Evolutionary conservation across 2,797 vertebrate species (phyloP).

Genomic region (Denticeps clupeoides): DNA sequence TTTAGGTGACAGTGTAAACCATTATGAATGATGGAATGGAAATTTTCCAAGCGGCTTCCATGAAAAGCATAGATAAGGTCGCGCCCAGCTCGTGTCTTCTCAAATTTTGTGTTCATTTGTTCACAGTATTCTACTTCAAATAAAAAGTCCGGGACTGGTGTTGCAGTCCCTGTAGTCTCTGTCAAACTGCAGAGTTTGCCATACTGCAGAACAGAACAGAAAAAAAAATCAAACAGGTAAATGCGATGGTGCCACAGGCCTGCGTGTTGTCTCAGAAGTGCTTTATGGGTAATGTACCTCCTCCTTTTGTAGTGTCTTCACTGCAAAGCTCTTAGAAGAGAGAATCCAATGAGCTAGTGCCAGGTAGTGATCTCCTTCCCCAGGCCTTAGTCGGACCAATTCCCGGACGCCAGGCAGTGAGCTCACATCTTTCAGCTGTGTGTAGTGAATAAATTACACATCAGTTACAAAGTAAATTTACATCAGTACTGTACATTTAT

Average conservation of each 20-base stretch:
- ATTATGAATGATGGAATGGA: conserved; percentile 93
- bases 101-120: conserved; percentile 76
- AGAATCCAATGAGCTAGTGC: conserved; percentile 85
- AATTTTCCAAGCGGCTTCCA: conserved; percentile 93
- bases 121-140: conserved; percentile 87
- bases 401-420: conserved; percentile 77
- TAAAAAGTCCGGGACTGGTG: conserved; percentile 81
- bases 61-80: conserved; percentile 92
- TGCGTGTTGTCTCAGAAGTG: background rate
- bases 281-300: conserved; percentile 53
- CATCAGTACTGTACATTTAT: too few relatives aligned
- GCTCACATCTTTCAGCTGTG: conserved; percentile 72
- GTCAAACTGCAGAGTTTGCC: conserved; percentile 74
- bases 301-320: conserved; percentile 78
- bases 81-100: conserved; percentile 70
- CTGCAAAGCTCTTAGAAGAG: conserved; percentile 76
- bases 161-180: conserved; percentile 54
- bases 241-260: too few relatives aligned
- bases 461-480: too few relatives aligned
- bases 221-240: too few relatives aligned
- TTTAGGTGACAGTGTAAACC: conserved; percentile 93
- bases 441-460: background rate
- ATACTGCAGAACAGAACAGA: conserved; percentile 73
- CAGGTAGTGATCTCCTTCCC: conserved; percentile 61
- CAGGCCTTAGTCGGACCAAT: conserved; percentile 60